Evolutionary conservation across 2,888 invertebrate genomes (phyloP).

Genomic region (Drosophila niveifrons): DNA sequence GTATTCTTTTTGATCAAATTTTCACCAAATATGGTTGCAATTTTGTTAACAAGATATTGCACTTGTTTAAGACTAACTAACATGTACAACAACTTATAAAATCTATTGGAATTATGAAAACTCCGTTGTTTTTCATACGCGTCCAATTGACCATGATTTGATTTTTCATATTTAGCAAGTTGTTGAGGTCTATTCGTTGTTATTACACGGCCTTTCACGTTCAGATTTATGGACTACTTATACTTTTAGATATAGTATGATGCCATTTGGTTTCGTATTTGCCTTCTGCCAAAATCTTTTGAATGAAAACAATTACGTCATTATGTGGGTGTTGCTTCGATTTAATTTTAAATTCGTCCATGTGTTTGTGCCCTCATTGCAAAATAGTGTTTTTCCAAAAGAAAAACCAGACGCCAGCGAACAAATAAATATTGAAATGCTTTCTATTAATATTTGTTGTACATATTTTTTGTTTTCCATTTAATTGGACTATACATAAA

Average conservation of each 20-base stretch:
- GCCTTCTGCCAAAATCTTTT: constrained; percentile 42
- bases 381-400: constrained; percentile 37
- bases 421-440: constrained; percentile 23
- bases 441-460: constrained; percentile 21
- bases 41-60: constrained; percentile 79
- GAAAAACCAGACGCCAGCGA: constrained; percentile 4
- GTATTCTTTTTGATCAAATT: constrained; percentile 65
- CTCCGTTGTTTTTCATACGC: constrained; percentile 52
- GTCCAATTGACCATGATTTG: constrained; percentile 61
- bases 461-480: neutral
- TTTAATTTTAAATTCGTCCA: constrained; percentile 55
- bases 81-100: constrained; percentile 30
- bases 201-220: constrained; percentile 45
- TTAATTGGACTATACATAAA: neutral
- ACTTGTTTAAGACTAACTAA: constrained; percentile 50
- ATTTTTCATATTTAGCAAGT: constrained; percentile 61
- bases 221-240: neutral
- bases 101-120: constrained; percentile 71
- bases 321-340: constrained; percentile 59
- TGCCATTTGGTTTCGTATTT: constrained; percentile 31
- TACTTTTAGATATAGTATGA: constrained; percentile 8
- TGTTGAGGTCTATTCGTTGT: constrained; percentile 37
- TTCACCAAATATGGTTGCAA: constrained; percentile 81
- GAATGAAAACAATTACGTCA: constrained; percentile 72
- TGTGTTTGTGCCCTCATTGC: constrained; percentile 32